Percentiles rank a stretch among this genome's conserved stretches.
phyloP scores from a whole-genome alignment of 2,888 invertebrate genomes.

The Drosophila fungiperda region DNA sequence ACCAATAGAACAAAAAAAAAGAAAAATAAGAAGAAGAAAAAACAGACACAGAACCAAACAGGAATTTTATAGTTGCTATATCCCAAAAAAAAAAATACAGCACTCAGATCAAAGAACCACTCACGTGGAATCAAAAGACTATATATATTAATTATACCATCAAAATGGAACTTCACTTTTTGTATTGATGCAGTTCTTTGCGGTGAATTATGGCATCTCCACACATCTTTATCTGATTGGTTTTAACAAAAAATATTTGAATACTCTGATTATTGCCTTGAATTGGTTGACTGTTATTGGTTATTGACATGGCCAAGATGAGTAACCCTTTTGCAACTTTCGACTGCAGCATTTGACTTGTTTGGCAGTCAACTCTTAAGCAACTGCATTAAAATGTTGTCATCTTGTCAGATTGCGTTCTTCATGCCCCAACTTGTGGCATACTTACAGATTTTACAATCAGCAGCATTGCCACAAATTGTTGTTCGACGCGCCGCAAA shows the following conservation, averaged over 20 bases:
- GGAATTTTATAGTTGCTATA: background rate
- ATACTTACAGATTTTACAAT: slow-evolving; percentile 43
- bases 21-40: background rate
- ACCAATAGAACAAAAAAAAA: background rate
- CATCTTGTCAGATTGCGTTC: background rate
- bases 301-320: slow-evolving; percentile 17
- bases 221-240: background rate
- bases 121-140: background rate
- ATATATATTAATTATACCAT: background rate
- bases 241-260: background rate
- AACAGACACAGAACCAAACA: background rate
- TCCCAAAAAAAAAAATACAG: background rate
- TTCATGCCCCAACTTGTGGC: background rate
- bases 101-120: background rate
- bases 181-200: background rate
- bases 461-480: slow-evolving; percentile 46
- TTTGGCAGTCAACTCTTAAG: slow-evolving; percentile 13
- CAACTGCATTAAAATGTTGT: background rate
- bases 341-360: slow-evolving; percentile 20
- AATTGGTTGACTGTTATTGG: slow-evolving; percentile 3
- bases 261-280: background rate
- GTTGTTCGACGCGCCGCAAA: slow-evolving; percentile 51
- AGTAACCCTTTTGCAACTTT: slow-evolving; percentile 20
- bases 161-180: background rate
- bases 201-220: background rate